Base-by-base conservation (phyloP, 2,113 vertebrate genomes). In the Crotalus tigris region DNA sequence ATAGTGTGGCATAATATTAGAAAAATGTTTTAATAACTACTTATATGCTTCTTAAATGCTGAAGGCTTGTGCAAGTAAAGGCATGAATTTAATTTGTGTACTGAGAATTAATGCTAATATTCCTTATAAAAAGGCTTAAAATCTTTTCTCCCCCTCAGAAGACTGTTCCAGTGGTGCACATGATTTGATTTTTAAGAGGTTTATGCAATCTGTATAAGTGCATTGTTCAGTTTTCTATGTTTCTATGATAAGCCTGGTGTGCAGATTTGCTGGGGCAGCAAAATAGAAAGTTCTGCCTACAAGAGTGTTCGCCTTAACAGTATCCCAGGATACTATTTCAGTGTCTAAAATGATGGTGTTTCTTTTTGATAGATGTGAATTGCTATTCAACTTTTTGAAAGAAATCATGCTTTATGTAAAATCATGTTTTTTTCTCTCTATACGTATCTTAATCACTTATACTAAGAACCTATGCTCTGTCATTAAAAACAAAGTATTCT, bases 141-240 rank as follows among this genome's bases (percentile, higher is more conserved):
- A 7, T 26, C 54, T n/a, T 12, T 26, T 55, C 26, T n/a, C 5
- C 23, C 21, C 53, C 24, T 55, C 59, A 26, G 49, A 89, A 69
- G 85, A 54, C 91, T 89, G 85, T 93, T 93, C 44, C 54, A 91
- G 64, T 53, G 21, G 53, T 89, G 21, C 54, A 9, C 44, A 51
- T 33, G 90, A 91, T 91, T 90, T 88, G 86, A 61, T 91, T 85
- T 89, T 85, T 91, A 89, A 91, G 64, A 57, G 44, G 57, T 69
- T 8, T 61, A 88, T 69, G 17, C 85, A 46, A 85, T 39, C 5
- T 88, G 26, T 93, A 86, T 85, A 11, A 89, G 11, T 44, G 9
- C 39, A 88, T 89, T 93, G 55, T 93, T 91, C 53, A 89, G 13
- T 39, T 88, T 93, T 53, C 93, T 21, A 17, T 59, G 12, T 85